Conservation (phyloP, 2,797 vertebrate species). For the Paguma larvata region DNA sequence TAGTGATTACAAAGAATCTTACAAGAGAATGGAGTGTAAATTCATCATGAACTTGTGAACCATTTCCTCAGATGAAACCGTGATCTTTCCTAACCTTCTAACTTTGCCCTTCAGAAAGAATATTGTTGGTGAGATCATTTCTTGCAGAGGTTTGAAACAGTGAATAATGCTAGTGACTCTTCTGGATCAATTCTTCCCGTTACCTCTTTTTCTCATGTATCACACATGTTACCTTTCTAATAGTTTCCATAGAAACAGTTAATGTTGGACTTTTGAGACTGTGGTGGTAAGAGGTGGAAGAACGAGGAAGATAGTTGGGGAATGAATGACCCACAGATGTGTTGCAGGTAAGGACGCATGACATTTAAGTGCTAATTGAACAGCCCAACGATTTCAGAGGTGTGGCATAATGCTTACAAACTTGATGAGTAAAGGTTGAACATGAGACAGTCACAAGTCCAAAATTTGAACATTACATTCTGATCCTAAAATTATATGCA, state of each 20-base stretch:
- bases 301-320: slow-evolving; percentile 68
- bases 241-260: slow-evolving; percentile 86
- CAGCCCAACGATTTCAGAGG: background rate
- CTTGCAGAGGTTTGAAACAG: slow-evolving; percentile 70
- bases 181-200: slow-evolving; percentile 77
- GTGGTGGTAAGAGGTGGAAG: slow-evolving; percentile 52
- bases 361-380: slow-evolving; percentile 12
- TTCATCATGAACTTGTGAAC: slow-evolving; percentile 73
- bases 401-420: background rate
- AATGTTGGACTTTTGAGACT: slow-evolving; percentile 80
- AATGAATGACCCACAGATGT: slow-evolving; percentile 71
- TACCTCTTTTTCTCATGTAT: slow-evolving; percentile 79
- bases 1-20: slow-evolving; percentile 62
- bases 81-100: slow-evolving; percentile 70
- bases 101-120: slow-evolving; percentile 64
- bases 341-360: background rate
- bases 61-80: slow-evolving; percentile 70
- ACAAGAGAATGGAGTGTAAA: slow-evolving; percentile 64
- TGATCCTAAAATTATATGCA: background rate
- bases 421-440: slow-evolving; percentile 59
- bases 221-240: slow-evolving; percentile 80
- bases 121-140: slow-evolving; percentile 58
- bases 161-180: slow-evolving; percentile 76
- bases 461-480: slow-evolving; percentile 59
- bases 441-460: slow-evolving; percentile 50